Conservation (phyloP, 2,888 invertebrate species). For the Scaptomyza parva region DNA sequence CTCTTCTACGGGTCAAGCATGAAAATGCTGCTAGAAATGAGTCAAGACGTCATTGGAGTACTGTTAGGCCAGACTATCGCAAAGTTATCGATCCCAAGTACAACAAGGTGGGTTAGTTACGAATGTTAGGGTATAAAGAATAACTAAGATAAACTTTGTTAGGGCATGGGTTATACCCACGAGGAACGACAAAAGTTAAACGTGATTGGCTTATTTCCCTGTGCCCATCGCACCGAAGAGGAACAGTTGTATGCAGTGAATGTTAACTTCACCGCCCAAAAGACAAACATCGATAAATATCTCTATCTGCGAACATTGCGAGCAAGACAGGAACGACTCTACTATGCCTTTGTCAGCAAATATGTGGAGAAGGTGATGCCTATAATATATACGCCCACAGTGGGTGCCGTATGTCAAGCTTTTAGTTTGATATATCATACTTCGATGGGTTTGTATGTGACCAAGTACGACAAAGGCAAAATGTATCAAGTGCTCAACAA, state of each 20-base stretch:
- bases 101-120: constrained; percentile 56
- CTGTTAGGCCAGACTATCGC: constrained; percentile 80
- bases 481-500: constrained; percentile 55
- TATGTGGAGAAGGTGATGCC: constrained; percentile 96
- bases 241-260: constrained; percentile 93
- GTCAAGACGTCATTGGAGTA: constrained; percentile 4
- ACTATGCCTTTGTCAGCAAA: constrained; percentile 93
- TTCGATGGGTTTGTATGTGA: constrained; percentile 92
- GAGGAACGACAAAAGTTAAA: constrained; percentile 96
- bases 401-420: constrained; percentile 97
- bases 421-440: constrained; percentile 94
- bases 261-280: constrained; percentile 91
- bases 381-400: constrained; percentile 98
- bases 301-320: constrained; percentile 91
- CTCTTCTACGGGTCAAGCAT: neutral
- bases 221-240: constrained; percentile 91
- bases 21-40: neutral
- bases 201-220: constrained; percentile 96
- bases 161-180: constrained; percentile 85
- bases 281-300: constrained; percentile 95
- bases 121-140: neutral
- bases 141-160: neutral
- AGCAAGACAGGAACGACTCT: constrained; percentile 97
- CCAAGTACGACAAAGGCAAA: constrained; percentile 50
- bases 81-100: constrained; percentile 24